These are phyloP conservation scores for Euproctis similis DNA, from an alignment of 2,888 invertebrate species.

Conservation along the genomic window DNA sequence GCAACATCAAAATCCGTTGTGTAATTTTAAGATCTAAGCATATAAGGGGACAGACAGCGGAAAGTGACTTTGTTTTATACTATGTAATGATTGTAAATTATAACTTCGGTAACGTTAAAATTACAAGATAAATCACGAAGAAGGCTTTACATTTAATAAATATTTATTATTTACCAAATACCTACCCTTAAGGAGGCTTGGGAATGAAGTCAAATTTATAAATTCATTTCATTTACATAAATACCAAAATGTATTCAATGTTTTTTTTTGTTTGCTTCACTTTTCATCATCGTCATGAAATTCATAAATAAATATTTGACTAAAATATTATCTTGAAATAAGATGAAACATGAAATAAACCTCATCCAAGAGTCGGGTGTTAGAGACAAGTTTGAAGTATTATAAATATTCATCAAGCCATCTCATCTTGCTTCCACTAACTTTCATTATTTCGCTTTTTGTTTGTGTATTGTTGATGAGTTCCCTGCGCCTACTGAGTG, in stretches of 20 bases:
- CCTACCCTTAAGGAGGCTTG: constrained; percentile 6
- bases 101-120: constrained; percentile 5
- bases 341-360: constrained; percentile 31
- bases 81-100: constrained; percentile 5
- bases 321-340: constrained; percentile 21
- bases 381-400: constrained; percentile 28
- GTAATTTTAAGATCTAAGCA: too few relatives aligned
- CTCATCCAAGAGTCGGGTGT: constrained; percentile 21
- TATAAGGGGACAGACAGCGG: too few relatives aligned
- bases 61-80: too few relatives aligned
- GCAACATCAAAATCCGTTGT: too few relatives aligned
- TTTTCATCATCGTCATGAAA: constrained; percentile 16
- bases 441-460: constrained; percentile 26
- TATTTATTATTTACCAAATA: constrained; percentile 11
- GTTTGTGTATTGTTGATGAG: constrained; percentile 27
- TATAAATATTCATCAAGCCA: constrained; percentile 34
- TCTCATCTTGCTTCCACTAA: constrained; percentile 17
- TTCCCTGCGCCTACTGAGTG: constrained; percentile 10
- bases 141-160: constrained; percentile 10
- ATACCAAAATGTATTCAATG: constrained; percentile 15
- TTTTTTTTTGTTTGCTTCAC: too few relatives aligned
- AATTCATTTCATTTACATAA: constrained; percentile 11
- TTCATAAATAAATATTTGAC: constrained; percentile 29
- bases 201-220: constrained; percentile 7
- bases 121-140: constrained; percentile 10